phyloP scores from a whole-genome alignment of 2,888 invertebrate species.

The Alloplasta piceator region DNA sequence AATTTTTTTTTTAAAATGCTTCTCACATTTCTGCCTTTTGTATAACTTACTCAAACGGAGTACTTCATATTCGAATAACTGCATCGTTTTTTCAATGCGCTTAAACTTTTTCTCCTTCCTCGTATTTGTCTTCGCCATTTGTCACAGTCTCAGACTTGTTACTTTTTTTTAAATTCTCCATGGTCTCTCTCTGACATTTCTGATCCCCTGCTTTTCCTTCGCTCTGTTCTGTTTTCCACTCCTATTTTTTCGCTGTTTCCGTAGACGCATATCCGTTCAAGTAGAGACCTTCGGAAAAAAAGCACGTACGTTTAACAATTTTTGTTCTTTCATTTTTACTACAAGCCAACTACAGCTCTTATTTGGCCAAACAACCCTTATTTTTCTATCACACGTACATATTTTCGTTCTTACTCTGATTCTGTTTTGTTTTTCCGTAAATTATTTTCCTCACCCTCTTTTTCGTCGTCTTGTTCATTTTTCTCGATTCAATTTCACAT shows the following conservation, averaged over 20 bases:
- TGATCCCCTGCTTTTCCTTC: not conserved
- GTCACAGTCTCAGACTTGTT: not conserved
- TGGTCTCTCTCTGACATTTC: constrained; percentile 2
- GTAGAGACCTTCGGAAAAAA: too few relatives aligned
- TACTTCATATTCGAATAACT: too few relatives aligned
- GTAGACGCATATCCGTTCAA: not conserved
- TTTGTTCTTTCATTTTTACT: too few relatives aligned
- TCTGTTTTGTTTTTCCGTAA: not conserved
- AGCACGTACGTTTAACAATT: too few relatives aligned
- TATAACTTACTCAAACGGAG: too few relatives aligned
- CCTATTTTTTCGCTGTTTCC: not conserved
- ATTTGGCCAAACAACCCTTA: constrained; percentile 21
- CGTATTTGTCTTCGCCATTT: not conserved
- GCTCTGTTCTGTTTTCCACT: not conserved
- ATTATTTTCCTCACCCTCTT: not conserved
- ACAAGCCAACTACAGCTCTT: too few relatives aligned
- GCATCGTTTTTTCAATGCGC: not conserved
- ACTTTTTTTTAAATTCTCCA: constrained; percentile 9
- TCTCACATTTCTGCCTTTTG: too few relatives aligned
- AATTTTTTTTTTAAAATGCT: too few relatives aligned
- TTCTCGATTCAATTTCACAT: not conserved
- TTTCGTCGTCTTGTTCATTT: not conserved
- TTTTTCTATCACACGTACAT: constrained; percentile 3
- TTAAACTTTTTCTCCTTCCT: not conserved
- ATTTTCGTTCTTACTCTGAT: too few relatives aligned